Evolutionary conservation across 92 coral and sea anemone genomes (phyloP), one percentile per base, ranked within the genome.

Genomic region (Montipora capitata): DNA sequence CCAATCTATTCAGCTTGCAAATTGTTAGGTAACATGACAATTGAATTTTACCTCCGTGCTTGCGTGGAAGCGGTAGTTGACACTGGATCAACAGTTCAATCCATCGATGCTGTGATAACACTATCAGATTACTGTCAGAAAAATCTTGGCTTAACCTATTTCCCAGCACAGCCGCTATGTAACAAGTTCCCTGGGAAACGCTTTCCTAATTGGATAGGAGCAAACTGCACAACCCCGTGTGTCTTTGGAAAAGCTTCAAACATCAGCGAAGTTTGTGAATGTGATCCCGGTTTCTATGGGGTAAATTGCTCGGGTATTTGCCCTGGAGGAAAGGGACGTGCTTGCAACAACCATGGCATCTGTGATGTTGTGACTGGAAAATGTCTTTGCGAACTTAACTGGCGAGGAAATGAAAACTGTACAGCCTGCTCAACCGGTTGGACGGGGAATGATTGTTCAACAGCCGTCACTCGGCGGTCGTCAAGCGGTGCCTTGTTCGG

Each of bases 121-220:
- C 35, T 94, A 20, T 96, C 99, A 7, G 99, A 97, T 84, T 95
- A 95, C 80, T 97, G 99, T 85, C 93, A 96, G 89, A 80, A 83
- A 44, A 70, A 82, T 0, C 87, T 97, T 51, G 80, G 76, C 16
- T 92, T 97, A 56, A 48, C 83, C 39, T 72, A 86, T 83, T 97
- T 98, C 96, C 99, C 99, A 49, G 99, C 99, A 42, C 94, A 91
- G 13, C 82, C 95, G 44, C 81, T 97, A 35, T 97, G 99, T 78
- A 97, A 96, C 90, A 62, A 84, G 38, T 97, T 96, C 76, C 96
- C 92, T 12, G 96, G 98, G 52, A 94, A 89, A 78, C 73, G 85
- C 52, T 98, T 96, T 74, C 98, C 98, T 4, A 85, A 98, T 63
- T 98, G 99, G 99, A 98, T 98, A 44, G 99, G 99, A 10, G 64